A percentile compares a stretch with the other conserved stretches of the same genome.
Evolutionary conservation across 2,888 invertebrate species (phyloP).

Genomic region (Drosophila affinis): DNA sequence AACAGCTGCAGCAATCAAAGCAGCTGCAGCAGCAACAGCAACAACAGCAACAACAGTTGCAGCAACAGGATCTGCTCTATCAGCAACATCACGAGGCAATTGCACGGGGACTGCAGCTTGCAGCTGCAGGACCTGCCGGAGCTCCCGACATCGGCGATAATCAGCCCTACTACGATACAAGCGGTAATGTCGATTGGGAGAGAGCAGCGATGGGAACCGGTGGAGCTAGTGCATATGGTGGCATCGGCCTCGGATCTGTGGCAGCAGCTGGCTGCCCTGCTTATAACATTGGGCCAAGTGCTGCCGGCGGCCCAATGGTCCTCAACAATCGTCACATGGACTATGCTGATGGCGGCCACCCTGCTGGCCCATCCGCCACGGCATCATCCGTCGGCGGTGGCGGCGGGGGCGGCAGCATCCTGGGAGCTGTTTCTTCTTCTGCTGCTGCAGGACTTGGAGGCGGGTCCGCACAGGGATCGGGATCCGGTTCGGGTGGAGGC

Average conservation of each 20-base stretch:
- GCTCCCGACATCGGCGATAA: conserved; percentile 81
- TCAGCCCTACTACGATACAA: conserved; percentile 83
- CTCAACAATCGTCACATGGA: conserved; percentile 80
- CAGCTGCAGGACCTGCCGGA: conserved; percentile 53
- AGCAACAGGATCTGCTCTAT: conserved; percentile 46
- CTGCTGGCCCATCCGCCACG: conserved; percentile 81
- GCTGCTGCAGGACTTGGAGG: conserved; percentile 39
- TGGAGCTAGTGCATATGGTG: conserved; percentile 83
- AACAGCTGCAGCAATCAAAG: conserved; percentile 49
- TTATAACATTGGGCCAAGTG: conserved; percentile 78
- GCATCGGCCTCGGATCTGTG: conserved; percentile 79
- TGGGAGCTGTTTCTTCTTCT: conserved; percentile 67
- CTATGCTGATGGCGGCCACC: conserved; percentile 81
- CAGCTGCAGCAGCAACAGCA: conserved; percentile 42
- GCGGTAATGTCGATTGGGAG: conserved; percentile 83
- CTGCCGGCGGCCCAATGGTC: conserved; percentile 74
- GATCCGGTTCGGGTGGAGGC: not conserved
- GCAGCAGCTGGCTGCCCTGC: conserved; percentile 76
- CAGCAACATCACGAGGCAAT: conserved; percentile 77
- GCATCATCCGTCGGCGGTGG: conserved; percentile 33
- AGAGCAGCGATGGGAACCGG: conserved; percentile 83
- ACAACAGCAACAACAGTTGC: conserved; percentile 25
- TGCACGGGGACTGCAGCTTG: conserved; percentile 75
- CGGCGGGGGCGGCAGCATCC: conserved; percentile 21
- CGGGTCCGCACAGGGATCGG: conserved; percentile 31